Evolutionary conservation across 1,140 invertebrate species (phyloP).

Genomic region (Monomorium pharaonis): DNA sequence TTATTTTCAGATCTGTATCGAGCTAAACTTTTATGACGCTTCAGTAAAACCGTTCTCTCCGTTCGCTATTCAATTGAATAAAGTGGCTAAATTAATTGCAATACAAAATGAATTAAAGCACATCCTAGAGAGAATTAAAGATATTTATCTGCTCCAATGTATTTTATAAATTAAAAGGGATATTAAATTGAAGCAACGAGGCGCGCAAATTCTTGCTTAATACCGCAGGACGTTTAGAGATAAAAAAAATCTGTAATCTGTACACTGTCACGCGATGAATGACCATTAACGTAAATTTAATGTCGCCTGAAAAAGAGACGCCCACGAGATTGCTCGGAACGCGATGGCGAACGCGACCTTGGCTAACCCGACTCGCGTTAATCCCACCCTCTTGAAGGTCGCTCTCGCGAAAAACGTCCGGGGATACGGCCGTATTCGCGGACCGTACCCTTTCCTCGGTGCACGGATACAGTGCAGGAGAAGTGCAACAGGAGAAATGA

Average conservation of each 20-base stretch:
- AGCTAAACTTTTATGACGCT: too few species aligned
- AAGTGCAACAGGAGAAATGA: slow-evolving; percentile 68
- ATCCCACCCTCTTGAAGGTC: slow-evolving; percentile 63
- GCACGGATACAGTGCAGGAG: slow-evolving; percentile 42
- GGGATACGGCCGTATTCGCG: slow-evolving; percentile 41
- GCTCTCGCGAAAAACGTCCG: slow-evolving; percentile 16
- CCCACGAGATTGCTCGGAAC: neutral
- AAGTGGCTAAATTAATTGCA: neutral
- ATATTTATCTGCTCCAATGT: neutral
- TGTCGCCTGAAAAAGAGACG: slow-evolving; percentile 14
- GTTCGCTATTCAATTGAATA: neutral
- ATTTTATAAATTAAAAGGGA: neutral
- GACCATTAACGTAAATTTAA: neutral
- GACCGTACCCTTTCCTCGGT: neutral
- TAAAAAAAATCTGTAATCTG: neutral
- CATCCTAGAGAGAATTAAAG: neutral
- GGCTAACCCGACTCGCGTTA: slow-evolving; percentile 44
- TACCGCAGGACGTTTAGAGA: neutral
- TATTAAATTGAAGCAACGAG: neutral
- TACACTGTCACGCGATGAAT: neutral
- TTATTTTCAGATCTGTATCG: too few species aligned
- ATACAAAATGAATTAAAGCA: neutral
- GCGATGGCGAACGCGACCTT: slow-evolving; percentile 51
- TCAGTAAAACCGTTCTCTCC: too few species aligned
- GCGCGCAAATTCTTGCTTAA: neutral